Percentiles rank a stretch among this genome's conserved stretches.
Conservation (phyloP, 2,797 vertebrate genomes). For the Oryzias dopingdopingensis region DNA sequence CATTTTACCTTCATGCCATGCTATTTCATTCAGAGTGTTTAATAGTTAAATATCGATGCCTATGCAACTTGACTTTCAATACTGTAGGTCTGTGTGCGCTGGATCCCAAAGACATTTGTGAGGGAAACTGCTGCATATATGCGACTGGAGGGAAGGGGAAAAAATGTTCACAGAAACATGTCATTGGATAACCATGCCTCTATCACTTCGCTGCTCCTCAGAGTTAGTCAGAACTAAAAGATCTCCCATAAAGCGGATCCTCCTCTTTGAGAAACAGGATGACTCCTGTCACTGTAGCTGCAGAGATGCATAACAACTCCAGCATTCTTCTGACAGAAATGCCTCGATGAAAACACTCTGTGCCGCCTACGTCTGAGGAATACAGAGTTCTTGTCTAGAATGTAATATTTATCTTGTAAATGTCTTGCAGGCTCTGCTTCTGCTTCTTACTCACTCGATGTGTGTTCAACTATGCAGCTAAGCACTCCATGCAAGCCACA, state of each 20-base stretch:
- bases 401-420: constrained; percentile 76
- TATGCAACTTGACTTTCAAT: too few species aligned
- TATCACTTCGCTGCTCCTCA: constrained; percentile 38
- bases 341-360: constrained; percentile 63
- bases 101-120: too few species aligned
- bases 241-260: constrained; percentile 33
- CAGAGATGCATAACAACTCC: constrained; percentile 46
- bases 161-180: constrained; percentile 2
- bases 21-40: too few species aligned
- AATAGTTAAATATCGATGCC: too few species aligned
- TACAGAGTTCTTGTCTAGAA: constrained; percentile 65
- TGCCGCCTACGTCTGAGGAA: constrained; percentile 58
- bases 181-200: constrained; percentile 21
- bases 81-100: too few species aligned
- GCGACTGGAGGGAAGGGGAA: background rate
- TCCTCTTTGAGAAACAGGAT: constrained; percentile 45
- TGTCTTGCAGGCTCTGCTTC: constrained; percentile 59
- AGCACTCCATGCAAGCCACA: constrained; percentile 53
- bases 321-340: constrained; percentile 67
- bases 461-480: constrained; percentile 52
- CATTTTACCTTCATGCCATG: too few species aligned
- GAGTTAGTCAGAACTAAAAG: constrained; percentile 44
- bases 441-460: constrained; percentile 48
- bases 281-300: constrained; percentile 53
- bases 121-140: background rate